A percentile compares a stretch with the other conserved stretches of the same genome.
These are phyloP conservation scores for Erannis defoliaria DNA, from an alignment of 2,888 invertebrate species.

Conservation along the genomic window DNA sequence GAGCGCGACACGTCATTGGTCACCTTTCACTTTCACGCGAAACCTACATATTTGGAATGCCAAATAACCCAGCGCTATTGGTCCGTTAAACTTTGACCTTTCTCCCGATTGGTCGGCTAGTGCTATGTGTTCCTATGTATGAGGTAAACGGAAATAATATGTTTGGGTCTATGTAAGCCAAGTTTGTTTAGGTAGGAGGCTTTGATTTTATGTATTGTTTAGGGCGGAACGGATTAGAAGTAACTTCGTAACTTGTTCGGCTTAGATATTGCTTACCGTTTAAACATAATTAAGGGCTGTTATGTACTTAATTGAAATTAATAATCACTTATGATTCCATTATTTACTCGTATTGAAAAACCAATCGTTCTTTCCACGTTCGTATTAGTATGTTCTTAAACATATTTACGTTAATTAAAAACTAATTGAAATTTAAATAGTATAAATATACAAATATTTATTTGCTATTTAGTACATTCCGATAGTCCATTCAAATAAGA, in stretches of 20 bases:
- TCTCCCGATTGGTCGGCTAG: conserved; percentile 67
- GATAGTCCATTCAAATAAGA: too few relatives aligned
- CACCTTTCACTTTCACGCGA: conserved; percentile 79
- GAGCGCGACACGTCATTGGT: conserved; percentile 68
- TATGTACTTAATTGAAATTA: neutral
- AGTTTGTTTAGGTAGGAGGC: conserved; percentile 44
- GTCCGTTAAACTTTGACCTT: conserved; percentile 76
- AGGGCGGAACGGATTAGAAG: conserved; percentile 27
- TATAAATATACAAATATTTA: too few relatives aligned
- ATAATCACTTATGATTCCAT: neutral
- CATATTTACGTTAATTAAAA: too few relatives aligned
- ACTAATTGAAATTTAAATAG: too few relatives aligned
- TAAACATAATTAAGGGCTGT: neutral
- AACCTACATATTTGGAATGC: conserved; percentile 83
- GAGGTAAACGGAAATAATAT: conserved; percentile 47
- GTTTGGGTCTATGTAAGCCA: conserved; percentile 40
- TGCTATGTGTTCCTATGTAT: conserved; percentile 39
- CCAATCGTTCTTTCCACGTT: neutral
- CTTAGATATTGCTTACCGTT: neutral
- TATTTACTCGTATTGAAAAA: neutral
- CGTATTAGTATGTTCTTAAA: too few relatives aligned
- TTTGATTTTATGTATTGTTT: conserved; percentile 46
- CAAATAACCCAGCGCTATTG: conserved; percentile 64
- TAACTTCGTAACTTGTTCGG: neutral
- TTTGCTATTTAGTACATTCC: too few relatives aligned